Conservation (phyloP, 2,113 vertebrate genomes). For the Alosa alosa region DNA sequence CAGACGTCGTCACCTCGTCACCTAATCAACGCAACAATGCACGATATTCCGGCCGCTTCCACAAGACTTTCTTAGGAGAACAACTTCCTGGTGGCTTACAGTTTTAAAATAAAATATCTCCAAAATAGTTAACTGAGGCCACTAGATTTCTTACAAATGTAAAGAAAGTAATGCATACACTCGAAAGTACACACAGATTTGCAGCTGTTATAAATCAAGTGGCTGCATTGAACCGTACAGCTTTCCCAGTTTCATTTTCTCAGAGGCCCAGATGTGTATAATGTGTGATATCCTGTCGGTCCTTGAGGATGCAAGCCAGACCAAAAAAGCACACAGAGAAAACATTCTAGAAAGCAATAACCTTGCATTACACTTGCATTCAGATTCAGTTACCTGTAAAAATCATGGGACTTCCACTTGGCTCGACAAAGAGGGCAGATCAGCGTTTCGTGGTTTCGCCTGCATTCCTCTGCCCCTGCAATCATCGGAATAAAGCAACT, state of each 20-base stretch:
- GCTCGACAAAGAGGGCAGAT: constrained; percentile 89
- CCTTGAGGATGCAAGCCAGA: not conserved
- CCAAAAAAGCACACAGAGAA: not conserved
- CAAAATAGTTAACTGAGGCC: not conserved
- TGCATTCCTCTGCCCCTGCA: constrained; percentile 89
- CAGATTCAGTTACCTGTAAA: constrained; percentile 75
- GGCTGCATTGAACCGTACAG: not conserved
- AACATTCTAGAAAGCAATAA: constrained; percentile 1
- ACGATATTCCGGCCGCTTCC: constrained; percentile 25
- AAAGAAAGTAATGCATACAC: no score
- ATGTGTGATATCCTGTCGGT: not conserved
- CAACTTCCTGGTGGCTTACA: not conserved
- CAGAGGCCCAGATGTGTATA: not conserved
- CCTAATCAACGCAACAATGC: constrained; percentile 30
- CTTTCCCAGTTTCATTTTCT: not conserved
- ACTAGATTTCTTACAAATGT: no score
- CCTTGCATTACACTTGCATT: not conserved
- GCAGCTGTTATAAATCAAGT: no score
- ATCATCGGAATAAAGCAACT: constrained; percentile 29
- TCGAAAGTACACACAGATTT: no score
- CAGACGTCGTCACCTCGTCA: not conserved
- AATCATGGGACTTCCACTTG: constrained; percentile 88
- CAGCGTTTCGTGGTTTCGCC: constrained; percentile 84
- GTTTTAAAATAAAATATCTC: not conserved
- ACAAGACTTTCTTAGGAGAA: constrained; percentile 26